phyloP scores from a whole-genome alignment of 2,113 vertebrate genomes.

The Lophochroa leadbeateri region DNA sequence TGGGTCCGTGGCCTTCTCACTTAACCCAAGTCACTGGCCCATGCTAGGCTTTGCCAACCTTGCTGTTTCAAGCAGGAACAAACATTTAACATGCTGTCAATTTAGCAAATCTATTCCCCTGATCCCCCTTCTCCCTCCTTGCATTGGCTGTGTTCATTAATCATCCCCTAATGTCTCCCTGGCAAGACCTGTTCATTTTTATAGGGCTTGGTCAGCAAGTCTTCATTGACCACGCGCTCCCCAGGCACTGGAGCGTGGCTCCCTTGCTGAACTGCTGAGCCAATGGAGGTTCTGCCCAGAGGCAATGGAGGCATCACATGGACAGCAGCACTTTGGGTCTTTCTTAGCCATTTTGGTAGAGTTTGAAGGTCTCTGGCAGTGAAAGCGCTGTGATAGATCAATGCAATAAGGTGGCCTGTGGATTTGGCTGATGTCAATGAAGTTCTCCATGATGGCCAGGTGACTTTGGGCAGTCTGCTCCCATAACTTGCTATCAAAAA shows the following conservation, averaged over 20 bases:
- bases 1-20: not conserved
- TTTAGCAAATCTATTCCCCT: not conserved
- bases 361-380: not conserved
- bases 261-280: not conserved
- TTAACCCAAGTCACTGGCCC: slow-evolving; percentile 60
- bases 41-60: slow-evolving; percentile 37
- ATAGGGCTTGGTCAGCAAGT: not conserved
- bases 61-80: slow-evolving; percentile 32
- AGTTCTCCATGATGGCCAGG: not conserved
- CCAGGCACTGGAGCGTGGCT: fast-evolving
- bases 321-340: not conserved
- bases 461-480: not conserved
- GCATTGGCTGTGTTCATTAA: not conserved
- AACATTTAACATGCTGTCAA: slow-evolving; percentile 36
- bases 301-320: not conserved
- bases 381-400: not conserved
- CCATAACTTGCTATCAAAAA: not conserved
- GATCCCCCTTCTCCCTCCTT: not conserved
- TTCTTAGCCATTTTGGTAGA: not conserved
- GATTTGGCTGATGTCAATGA: not conserved
- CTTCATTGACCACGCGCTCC: not conserved
- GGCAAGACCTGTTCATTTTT: not conserved
- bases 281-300: not conserved
- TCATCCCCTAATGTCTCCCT: not conserved
- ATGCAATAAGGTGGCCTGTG: not conserved